These are phyloP conservation scores for Venusia cambrica DNA, from an alignment of 2,888 invertebrate species.

Conservation along the genomic window DNA sequence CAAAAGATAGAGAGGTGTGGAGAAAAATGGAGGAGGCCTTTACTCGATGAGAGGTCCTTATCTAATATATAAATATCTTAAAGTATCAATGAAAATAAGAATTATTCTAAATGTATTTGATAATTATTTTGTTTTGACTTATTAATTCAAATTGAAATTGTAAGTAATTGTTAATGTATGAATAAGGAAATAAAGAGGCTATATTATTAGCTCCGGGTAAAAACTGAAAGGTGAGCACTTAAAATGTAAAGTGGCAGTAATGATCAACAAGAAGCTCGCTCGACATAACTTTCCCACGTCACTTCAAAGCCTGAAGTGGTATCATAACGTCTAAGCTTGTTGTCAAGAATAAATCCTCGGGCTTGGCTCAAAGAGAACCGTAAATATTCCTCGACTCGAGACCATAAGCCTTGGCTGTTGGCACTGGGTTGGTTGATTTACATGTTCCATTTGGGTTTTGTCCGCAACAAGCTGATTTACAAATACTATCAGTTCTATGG, in stretches of 20 bases:
- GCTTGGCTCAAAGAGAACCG: constrained; percentile 30
- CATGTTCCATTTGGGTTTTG: constrained; percentile 26
- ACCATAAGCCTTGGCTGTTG: constrained; percentile 31
- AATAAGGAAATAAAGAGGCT: too few species aligned
- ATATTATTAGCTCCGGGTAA: too few species aligned
- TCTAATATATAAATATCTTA: too few species aligned
- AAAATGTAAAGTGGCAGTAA: constrained; percentile 10
- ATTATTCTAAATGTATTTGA: too few species aligned
- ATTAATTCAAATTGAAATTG: too few species aligned
- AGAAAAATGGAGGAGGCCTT: too few species aligned
- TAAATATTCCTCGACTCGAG: constrained; percentile 29
- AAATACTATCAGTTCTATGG: constrained; percentile 29
- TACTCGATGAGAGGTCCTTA: too few species aligned
- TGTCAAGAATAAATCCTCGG: constrained; percentile 27
- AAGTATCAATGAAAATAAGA: too few species aligned
- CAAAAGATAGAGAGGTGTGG: too few species aligned
- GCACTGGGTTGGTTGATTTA: constrained; percentile 30
- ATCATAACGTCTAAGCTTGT: constrained; percentile 28
- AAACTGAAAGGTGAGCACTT: constrained; percentile 16
- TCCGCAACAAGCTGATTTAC: constrained; percentile 28
- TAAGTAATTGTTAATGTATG: too few species aligned
- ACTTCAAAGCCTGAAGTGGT: constrained; percentile 23
- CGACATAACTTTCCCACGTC: constrained; percentile 20
- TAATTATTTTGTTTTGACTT: too few species aligned
- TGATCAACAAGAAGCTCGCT: constrained; percentile 10